Evolutionary conservation across 2,113 vertebrate species (phyloP), one percentile per base, ranked within the genome.

Genomic region (Emydura subglobosa): DNA sequence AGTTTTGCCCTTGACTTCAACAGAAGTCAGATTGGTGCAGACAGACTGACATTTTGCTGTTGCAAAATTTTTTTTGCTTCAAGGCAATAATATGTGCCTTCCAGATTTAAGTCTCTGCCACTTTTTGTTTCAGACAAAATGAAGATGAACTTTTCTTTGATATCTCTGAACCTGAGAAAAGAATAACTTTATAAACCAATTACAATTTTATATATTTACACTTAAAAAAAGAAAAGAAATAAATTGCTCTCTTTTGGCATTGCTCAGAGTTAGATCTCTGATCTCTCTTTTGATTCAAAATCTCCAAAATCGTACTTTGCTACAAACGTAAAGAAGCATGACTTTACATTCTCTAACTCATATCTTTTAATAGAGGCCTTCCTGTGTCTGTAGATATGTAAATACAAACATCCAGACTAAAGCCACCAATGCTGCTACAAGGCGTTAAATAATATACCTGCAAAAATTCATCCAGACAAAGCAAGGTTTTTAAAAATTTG

Each of bases 301-400:
- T 79, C 14, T 39, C 39, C n/a, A 21, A 74, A 74, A 39, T 74
- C 34, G 42, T 74, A 19, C 21, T 42, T 74, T n/a, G 65, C 21
- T 42, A 74, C 84, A 51, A 5, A 13, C 4, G 76, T 88, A 90
- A 93, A 24, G 4, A 19, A 59, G 11, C 89, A 54, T 2, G 57
- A 19, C 85, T 92, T 82, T 78, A 10, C 31, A 82, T 95, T 92
- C 59, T 95, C 85, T 5, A 59, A 72, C 57, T 27, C 42, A 86
- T 94, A 95, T 91, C 29, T 92, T 4, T 53, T 92, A 4, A 2
- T 68, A 82, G 79, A 55, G 49, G 7, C 39, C 17, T 44, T 87
- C 68, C 31, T 94, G 84, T 89, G 78, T 14, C 68, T 57, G 59
- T 1, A 78, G 3, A 82, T 50, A 4, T 74, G 31, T 44, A 82